phyloP scores from a whole-genome alignment of 2,113 vertebrate species.

The Copsychus sechellarum region DNA sequence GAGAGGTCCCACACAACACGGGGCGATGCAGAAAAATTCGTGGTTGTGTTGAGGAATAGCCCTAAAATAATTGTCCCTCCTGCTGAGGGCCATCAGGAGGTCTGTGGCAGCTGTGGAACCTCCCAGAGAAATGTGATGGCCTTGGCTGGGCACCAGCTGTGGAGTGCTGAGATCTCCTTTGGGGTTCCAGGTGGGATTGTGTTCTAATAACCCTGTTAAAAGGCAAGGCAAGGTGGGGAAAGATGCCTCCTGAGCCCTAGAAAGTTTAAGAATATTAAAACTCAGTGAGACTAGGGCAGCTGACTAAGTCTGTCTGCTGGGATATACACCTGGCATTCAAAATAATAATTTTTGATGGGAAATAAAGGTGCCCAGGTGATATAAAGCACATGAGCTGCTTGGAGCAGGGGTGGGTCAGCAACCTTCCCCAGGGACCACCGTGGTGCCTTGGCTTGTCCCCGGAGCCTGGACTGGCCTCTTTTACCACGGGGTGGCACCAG shows the following conservation, averaged over 20 bases:
- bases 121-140: neutral
- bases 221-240: neutral
- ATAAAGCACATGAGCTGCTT: neutral
- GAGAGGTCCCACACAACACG: too few species aligned
- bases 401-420: fast-evolving
- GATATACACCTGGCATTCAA: neutral
- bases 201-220: neutral
- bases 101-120: neutral
- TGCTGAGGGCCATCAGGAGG: neutral
- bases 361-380: neutral
- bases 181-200: neutral
- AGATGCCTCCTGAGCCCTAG: neutral
- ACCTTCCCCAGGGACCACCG: neutral
- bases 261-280: neutral
- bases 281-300: neutral
- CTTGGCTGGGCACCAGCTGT: fast-evolving
- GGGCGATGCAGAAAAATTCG: fast-evolving
- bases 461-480: neutral
- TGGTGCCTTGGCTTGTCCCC: neutral
- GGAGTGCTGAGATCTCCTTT: neutral
- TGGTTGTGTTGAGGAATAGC: neutral
- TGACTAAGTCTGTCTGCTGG: neutral
- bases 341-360: neutral
- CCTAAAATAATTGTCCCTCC: neutral
- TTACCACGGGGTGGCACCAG: constrained; percentile 20